phyloP scores from a whole-genome alignment of 2,113 vertebrate genomes.

The Gulo gulo region DNA sequence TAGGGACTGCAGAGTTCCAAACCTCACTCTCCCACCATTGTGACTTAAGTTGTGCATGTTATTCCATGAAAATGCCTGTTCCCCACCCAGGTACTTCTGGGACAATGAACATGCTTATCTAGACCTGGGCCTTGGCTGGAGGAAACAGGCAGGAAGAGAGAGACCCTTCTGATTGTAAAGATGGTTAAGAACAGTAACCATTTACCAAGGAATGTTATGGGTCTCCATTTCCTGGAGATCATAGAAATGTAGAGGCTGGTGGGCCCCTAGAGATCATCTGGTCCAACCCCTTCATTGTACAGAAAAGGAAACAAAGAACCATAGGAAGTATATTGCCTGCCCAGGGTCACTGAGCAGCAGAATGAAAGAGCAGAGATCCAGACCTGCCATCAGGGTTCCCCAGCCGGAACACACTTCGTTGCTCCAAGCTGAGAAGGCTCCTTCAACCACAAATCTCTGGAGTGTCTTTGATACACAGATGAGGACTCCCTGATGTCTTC shows the following conservation, averaged over 20 bases:
- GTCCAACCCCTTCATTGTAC: neutral
- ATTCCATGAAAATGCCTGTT: neutral
- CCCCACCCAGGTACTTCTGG: neutral
- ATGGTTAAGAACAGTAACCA: neutral
- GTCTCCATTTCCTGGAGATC: neutral
- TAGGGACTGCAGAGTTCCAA: neutral
- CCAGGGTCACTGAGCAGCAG: neutral
- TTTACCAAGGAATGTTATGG: neutral
- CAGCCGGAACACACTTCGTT: neutral
- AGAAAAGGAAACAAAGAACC: constrained; percentile 1
- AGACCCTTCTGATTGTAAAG: neutral
- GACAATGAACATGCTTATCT: neutral
- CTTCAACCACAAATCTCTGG: neutral
- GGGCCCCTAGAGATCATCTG: neutral
- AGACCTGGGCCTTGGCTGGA: neutral
- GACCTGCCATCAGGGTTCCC: neutral
- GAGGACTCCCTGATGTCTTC: neutral
- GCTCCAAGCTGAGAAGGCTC: neutral
- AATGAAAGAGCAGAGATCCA: neutral
- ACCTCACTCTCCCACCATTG: neutral
- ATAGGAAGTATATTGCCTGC: neutral
- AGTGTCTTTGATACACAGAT: neutral
- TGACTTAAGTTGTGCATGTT: neutral
- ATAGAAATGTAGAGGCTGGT: neutral
- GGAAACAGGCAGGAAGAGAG: constrained; percentile 27